phyloP scores from a whole-genome alignment of 2,888 invertebrate genomes.

The Monochamus alternatus region DNA sequence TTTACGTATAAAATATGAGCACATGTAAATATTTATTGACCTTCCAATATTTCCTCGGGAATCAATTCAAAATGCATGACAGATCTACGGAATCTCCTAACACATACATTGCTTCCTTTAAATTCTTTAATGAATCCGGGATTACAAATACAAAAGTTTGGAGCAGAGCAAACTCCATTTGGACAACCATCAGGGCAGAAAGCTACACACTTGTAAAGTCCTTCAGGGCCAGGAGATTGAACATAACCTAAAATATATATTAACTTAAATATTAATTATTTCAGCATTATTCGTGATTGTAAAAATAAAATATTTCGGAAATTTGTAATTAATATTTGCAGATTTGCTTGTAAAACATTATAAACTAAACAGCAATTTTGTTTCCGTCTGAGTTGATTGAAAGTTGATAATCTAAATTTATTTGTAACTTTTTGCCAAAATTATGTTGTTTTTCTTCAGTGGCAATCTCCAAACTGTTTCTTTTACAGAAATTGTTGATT shows the following conservation, averaged over 20 bases:
- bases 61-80: constrained; percentile 65
- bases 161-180: constrained; percentile 82
- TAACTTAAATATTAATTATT: constrained; percentile 10
- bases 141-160: constrained; percentile 83
- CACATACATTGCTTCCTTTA: constrained; percentile 78
- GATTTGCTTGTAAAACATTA: too few species aligned
- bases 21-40: constrained; percentile 28
- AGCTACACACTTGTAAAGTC: constrained; percentile 71
- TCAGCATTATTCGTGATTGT: background rate
- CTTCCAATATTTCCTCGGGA: constrained; percentile 59
- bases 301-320: background rate
- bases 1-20: background rate
- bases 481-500: too few species aligned
- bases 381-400: too few species aligned
- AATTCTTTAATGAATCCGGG: constrained; percentile 79
- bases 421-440: too few species aligned
- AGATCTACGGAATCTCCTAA: constrained; percentile 72
- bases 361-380: too few species aligned
- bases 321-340: too few species aligned
- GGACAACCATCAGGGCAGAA: constrained; percentile 81
- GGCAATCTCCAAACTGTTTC: too few species aligned
- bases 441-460: too few species aligned
- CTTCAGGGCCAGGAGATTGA: constrained; percentile 62
- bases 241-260: constrained; percentile 64
- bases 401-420: too few species aligned